Evolutionary conservation across 1,140 invertebrate species (phyloP).

Genomic region (Apis florea): DNA sequence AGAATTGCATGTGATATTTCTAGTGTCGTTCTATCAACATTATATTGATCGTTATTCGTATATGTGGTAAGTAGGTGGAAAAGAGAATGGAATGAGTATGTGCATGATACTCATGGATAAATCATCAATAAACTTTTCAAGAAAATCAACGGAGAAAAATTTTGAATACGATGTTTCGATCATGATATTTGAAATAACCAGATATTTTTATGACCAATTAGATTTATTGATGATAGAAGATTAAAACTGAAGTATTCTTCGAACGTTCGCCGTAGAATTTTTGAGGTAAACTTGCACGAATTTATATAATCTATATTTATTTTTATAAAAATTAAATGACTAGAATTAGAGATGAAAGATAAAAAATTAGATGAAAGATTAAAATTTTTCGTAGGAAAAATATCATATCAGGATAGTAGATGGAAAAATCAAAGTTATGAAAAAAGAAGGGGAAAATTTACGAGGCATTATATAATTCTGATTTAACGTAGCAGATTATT

Average conservation of each 20-base stretch:
- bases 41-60: conserved; percentile 12
- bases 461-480: conserved; percentile 22
- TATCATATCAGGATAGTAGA: conserved; percentile 13
- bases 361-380: too few species aligned
- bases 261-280: neutral
- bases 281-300: too few species aligned
- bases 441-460: conserved; percentile 2
- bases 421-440: conserved; percentile 22
- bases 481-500: conserved; percentile 17
- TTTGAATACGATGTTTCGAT: neutral
- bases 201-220: conserved; percentile 19
- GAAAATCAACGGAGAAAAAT: neutral
- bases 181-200: neutral
- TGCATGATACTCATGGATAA: neutral
- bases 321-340: too few species aligned
- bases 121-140: neutral
- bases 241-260: conserved; percentile 30
- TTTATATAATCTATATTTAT: too few species aligned
- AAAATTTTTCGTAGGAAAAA: conserved; percentile 10
- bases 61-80: conserved; percentile 27
- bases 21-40: conserved; percentile 39
- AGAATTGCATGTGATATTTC: conserved; percentile 41
- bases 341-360: too few species aligned
- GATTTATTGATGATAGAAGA: conserved; percentile 17
- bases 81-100: neutral